Conservation (phyloP, 2,888 invertebrate species). For the Oligia fasciuncula region DNA sequence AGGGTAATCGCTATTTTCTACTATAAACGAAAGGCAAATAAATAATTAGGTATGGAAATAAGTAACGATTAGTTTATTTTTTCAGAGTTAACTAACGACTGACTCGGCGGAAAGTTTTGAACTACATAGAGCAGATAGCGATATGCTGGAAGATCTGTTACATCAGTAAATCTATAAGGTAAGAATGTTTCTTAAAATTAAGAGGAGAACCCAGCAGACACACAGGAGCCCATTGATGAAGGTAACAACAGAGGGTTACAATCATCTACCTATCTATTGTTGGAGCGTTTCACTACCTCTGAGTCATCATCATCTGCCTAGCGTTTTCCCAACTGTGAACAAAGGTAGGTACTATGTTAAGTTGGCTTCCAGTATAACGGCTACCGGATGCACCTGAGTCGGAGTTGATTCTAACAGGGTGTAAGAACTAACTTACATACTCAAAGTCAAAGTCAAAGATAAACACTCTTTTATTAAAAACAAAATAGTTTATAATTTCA, state of each 20-base stretch:
- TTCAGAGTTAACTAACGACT: slow-evolving; percentile 39
- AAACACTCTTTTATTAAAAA: not conserved
- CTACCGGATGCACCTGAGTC: not conserved
- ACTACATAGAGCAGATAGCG: slow-evolving; percentile 28
- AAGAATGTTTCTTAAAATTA: slow-evolving; percentile 17
- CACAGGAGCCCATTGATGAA: slow-evolving; percentile 34
- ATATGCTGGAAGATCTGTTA: slow-evolving; percentile 41
- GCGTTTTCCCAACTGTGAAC: not conserved
- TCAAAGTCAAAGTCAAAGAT: too few species aligned
- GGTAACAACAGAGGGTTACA: not conserved
- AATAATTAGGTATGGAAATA: slow-evolving; percentile 51
- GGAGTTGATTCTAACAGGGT: not conserved
- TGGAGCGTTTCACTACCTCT: not conserved
- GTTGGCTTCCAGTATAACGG: not conserved
- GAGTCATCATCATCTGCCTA: not conserved
- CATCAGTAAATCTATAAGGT: slow-evolving; percentile 49
- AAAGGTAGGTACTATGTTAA: too few species aligned
- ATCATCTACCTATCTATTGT: not conserved
- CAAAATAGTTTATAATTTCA: not conserved
- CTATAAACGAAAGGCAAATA: slow-evolving; percentile 42
- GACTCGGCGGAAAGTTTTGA: slow-evolving; percentile 51
- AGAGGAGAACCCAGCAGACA: slow-evolving; percentile 28
- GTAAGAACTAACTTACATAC: not conserved
- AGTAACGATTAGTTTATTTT: slow-evolving; percentile 48
- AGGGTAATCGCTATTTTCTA: slow-evolving; percentile 48